Conservation (phyloP, 1,140 invertebrate species). For the Cherax quadricarinatus region DNA sequence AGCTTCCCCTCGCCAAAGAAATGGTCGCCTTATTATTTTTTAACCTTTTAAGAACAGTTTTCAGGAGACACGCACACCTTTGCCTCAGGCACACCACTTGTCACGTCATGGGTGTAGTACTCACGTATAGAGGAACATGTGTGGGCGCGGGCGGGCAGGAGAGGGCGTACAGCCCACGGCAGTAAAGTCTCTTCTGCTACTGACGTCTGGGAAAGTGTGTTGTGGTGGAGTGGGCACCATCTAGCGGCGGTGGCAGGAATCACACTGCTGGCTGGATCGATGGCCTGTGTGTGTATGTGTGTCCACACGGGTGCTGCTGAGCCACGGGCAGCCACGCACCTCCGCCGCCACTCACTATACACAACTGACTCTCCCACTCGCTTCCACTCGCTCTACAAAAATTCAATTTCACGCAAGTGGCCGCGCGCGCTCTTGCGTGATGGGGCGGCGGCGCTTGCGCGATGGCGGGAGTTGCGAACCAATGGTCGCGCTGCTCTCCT, state of each 20-base stretch:
- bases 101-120: conserved; percentile 20
- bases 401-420: conserved; percentile 70
- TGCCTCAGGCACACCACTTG: not conserved
- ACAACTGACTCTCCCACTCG: conserved; percentile 60
- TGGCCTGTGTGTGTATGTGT: conserved; percentile 20
- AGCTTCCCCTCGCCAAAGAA: not conserved
- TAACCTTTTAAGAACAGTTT: not conserved
- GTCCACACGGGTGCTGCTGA: conserved; percentile 28
- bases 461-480: conserved; percentile 11
- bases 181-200: conserved; percentile 59
- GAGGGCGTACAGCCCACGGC: conserved; percentile 56
- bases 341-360: conserved; percentile 54
- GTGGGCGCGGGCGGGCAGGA: conserved; percentile 58
- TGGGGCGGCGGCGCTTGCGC: conserved; percentile 51
- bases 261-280: conserved; percentile 56
- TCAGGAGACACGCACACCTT: conserved; percentile 2
- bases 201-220: conserved; percentile 46
- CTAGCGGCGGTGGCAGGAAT: conserved; percentile 39
- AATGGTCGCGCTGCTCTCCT: conserved; percentile 23
- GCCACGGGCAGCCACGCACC: conserved; percentile 50
- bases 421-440: conserved; percentile 58
- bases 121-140: conserved; percentile 60
- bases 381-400: conserved; percentile 63
- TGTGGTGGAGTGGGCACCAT: conserved; percentile 48
- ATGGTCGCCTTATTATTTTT: not conserved